Evolutionary conservation across 2,113 vertebrate genomes (phyloP), one percentile per base, ranked within the genome.

Genomic region (Nannobrachium achirus): DNA sequence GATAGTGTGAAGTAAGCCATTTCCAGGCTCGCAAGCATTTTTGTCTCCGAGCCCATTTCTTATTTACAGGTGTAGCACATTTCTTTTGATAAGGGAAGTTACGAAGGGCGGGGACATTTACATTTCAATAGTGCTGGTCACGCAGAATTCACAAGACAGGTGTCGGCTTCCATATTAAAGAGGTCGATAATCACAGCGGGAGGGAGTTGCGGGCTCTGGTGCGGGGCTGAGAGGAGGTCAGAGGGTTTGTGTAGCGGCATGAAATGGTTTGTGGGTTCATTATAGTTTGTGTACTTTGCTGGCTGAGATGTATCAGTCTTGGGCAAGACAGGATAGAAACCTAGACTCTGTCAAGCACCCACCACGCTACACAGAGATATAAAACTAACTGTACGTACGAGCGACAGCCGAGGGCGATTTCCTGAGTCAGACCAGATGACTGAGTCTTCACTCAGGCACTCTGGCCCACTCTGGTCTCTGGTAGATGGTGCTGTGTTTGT

Each of bases 111-210:
- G 38, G 42, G 3, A 69, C 49, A 83, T 89, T 80, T 65, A 68
- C 81, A 87, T 90, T 83, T 81, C 69, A 79, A 74, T 76, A 72
- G 53, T 38, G 61, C 2, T 9, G 56, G 58, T 63, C 44, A 46
- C 60, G 66, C 41, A 61, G 66, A 75, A 63, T 74, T 73, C 44
- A 81, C 69, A 76, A 62, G 51, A 62, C 50, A 76, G 56, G 8
- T 62, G 71, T 66, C 49, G 56, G 61, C 41, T 72, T 3, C 8
- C 18, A 62, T 66, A 68, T 66, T 76, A 59, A 75, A 78, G 51
- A 56, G 46, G n/a, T 25, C 11, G 0, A 62, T 80, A 78, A 76
- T 83, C 74, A 73, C 59, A n/a, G n/a, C n/a, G n/a, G 68, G 71
- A 63, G 50, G 49, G 66, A 61, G n/a, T 33, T 33, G 25, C 25